phyloP scores from a whole-genome alignment of 2,888 invertebrate genomes.

The Mythimna impura region DNA sequence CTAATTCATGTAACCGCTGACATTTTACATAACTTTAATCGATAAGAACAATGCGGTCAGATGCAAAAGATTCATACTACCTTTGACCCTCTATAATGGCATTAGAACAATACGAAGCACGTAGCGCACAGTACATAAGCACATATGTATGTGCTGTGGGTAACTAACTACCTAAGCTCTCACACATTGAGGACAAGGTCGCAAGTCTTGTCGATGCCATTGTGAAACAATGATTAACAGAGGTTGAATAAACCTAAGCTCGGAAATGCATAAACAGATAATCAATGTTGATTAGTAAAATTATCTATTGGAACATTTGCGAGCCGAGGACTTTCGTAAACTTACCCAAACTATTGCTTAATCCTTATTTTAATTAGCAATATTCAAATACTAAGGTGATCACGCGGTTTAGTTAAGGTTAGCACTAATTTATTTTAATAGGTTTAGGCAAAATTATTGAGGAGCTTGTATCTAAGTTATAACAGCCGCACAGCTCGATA shows the following conservation, averaged over 20 bases:
- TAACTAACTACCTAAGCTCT: slow-evolving; percentile 66
- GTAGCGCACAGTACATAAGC: slow-evolving; percentile 12
- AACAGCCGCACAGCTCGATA: too few relatives aligned
- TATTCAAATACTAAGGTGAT: background rate
- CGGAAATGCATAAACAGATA: slow-evolving; percentile 9
- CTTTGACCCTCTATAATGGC: slow-evolving; percentile 13
- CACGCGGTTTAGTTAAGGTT: background rate
- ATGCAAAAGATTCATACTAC: slow-evolving; percentile 15
- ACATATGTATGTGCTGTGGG: slow-evolving; percentile 42
- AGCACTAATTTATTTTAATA: slow-evolving; percentile 1
- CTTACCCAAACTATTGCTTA: background rate
- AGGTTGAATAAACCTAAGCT: slow-evolving; percentile 56
- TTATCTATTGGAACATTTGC: background rate
- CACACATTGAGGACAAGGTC: slow-evolving; percentile 76
- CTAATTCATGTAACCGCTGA: background rate
- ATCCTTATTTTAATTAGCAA: background rate
- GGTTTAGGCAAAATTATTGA: background rate
- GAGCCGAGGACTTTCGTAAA: background rate
- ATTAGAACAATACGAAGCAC: slow-evolving; percentile 32
- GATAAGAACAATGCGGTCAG: slow-evolving; percentile 15
- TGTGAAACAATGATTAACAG: slow-evolving; percentile 65
- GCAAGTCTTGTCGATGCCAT: slow-evolving; percentile 62
- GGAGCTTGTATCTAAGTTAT: too few relatives aligned
- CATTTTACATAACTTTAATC: background rate
- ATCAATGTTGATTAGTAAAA: background rate